Conservation (phyloP, 2,797 vertebrate genomes). For the Bufotes viridis region DNA sequence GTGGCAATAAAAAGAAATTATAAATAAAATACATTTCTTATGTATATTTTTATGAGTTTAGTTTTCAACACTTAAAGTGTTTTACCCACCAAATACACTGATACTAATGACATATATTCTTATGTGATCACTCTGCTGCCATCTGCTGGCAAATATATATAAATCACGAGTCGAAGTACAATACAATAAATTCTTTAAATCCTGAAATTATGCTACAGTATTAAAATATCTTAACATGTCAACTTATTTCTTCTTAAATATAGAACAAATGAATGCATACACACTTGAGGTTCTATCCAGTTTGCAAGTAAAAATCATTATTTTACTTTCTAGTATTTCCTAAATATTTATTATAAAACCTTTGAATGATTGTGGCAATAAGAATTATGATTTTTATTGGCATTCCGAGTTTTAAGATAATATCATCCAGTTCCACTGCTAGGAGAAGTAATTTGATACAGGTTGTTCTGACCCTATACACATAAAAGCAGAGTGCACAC, state of each 20-base stretch:
- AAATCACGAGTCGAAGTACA: background rate
- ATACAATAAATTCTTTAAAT: background rate
- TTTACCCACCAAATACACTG: background rate
- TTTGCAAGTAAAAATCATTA: background rate
- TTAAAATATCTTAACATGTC: background rate
- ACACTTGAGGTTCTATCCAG: background rate
- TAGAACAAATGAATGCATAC: background rate
- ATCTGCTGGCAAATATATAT: conserved; percentile 31
- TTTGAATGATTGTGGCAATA: background rate
- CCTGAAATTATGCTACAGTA: no score
- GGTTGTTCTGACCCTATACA: background rate
- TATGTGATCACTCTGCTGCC: conserved; percentile 40
- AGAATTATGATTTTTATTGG: background rate
- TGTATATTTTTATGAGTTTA: background rate
- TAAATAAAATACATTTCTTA: no score
- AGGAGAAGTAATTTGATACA: background rate
- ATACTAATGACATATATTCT: background rate
- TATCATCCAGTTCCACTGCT: background rate
- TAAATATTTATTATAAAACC: background rate
- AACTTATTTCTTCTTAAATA: background rate
- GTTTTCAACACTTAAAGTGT: background rate
- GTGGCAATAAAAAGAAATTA: no score
- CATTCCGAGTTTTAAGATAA: background rate
- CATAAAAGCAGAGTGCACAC: background rate
- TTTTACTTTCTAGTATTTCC: background rate